Evolutionary conservation across 1,140 invertebrate species (phyloP).

Genomic region (Panagrolaimus sp.): DNA sequence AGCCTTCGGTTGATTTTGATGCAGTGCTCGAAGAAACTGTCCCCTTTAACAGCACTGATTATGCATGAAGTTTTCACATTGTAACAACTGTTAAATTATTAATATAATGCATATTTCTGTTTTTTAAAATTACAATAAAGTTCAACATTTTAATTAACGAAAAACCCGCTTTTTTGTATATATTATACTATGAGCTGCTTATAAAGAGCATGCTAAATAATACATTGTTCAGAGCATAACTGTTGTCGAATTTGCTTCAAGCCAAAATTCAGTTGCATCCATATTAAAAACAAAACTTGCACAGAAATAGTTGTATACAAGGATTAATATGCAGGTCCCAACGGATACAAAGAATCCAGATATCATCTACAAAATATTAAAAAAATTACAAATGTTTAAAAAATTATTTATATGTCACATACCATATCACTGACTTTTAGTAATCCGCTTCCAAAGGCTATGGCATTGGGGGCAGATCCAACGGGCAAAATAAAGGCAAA

Average conservation of each 20-base stretch:
- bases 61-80: not conserved
- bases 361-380: conserved; percentile 9
- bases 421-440: conserved; percentile 59
- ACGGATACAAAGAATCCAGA: conserved; percentile 10
- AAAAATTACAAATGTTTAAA: not conserved
- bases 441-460: conserved; percentile 60
- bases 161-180: no score
- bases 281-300: not conserved
- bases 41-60: conserved; percentile 4
- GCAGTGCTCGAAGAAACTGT: conserved; percentile 6
- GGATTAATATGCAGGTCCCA: not conserved
- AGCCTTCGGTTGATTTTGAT: not conserved
- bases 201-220: no score
- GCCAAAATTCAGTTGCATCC: conserved; percentile 4
- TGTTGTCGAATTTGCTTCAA: not conserved
- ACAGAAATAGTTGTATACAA: not conserved
- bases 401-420: conserved; percentile 15
- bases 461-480: conserved; percentile 81
- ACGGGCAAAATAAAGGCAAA: conserved; percentile 67
- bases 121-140: no score
- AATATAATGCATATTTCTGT: no score
- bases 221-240: no score
- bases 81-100: not conserved
- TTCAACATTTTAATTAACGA: no score
- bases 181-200: no score